Conservation (phyloP, 2,113 vertebrate species). For the Gambusia affinis region DNA sequence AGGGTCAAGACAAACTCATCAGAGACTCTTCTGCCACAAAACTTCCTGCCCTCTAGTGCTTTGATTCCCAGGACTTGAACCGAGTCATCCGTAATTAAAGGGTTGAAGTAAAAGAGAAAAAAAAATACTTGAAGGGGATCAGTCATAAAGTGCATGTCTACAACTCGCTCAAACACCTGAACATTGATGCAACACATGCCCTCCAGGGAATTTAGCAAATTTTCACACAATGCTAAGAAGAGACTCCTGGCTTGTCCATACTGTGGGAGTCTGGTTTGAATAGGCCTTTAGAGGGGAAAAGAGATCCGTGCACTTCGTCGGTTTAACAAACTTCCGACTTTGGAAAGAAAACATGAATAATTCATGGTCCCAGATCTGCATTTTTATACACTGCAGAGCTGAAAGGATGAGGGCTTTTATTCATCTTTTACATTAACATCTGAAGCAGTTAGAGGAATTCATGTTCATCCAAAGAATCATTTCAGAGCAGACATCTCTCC, state of each 20-base stretch:
- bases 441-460: constrained; percentile 4
- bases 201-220: constrained; percentile 23
- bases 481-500: not conserved
- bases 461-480: not conserved
- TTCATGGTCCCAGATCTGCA: constrained; percentile 20
- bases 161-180: constrained; percentile 18
- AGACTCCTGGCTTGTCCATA: constrained; percentile 15
- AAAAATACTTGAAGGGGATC: constrained; percentile 11
- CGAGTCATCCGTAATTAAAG: constrained; percentile 41
- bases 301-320: constrained; percentile 17
- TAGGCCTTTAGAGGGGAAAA: constrained; percentile 4
- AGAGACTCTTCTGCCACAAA: constrained; percentile 19
- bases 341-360: constrained; percentile 46
- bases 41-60: constrained; percentile 50
- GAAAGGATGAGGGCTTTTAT: constrained; percentile 12
- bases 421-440: constrained; percentile 33
- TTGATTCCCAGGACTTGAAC: constrained; percentile 29
- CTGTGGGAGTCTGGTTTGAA: constrained; percentile 15
- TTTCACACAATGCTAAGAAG: constrained; percentile 15
- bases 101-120: constrained; percentile 12
- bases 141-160: constrained; percentile 19
- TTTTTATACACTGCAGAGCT: constrained; percentile 34
- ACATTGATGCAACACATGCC: constrained; percentile 19
- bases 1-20: constrained; percentile 40
- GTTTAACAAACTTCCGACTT: constrained; percentile 28